Base-by-base conservation (phyloP, 2,888 invertebrate genomes). In the Spatulosminthurus flaviceps region DNA sequence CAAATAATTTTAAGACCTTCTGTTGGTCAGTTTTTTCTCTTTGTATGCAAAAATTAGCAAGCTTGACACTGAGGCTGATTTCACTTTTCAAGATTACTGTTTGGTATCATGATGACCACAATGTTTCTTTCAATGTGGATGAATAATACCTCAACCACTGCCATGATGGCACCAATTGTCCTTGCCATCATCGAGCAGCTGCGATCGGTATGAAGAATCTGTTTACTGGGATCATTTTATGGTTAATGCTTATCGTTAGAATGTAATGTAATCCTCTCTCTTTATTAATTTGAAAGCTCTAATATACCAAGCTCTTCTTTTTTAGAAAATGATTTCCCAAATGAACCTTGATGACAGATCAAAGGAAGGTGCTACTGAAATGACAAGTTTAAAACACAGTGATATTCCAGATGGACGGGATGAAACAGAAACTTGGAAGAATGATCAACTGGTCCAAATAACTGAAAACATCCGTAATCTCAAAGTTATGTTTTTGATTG, bases 91-190 rank as follows among this genome's bases (percentile, higher is more conserved):
- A 93, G 93, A 87, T 88, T 96, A 79, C 94, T 95, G 88, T 91
- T 96, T 86, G 96, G 96, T 0, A 89, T 96, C 71, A 93, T 95
- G 86, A 90, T 92, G 82, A 95, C 79, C 9, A 95, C 96, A 0
- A 95, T 95, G 94, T 95, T 96, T 86, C 91, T 97, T 84, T 96
- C 96, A 0, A 96, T 97, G 96, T 97, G 96, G 96, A 95, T 97
- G 84, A 95, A 95, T 9, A 97, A 97, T 87, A 96, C 74, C 21
- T 72, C 70, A 0, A 84, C 84, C 1, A 82, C 82, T 13, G 83
- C 84, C 2, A 85, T 85, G 83, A 83, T 84, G 82, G 80, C 83
- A 0, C 84, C 84, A 0, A 84, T 84, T 61, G 84, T 85, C 2
- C 67, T 75, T 51, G 84, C 83, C 4, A 83, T 85, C 19, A 80